phyloP scores from a whole-genome alignment of 2,113 vertebrate species.

The Anolis sagrei region DNA sequence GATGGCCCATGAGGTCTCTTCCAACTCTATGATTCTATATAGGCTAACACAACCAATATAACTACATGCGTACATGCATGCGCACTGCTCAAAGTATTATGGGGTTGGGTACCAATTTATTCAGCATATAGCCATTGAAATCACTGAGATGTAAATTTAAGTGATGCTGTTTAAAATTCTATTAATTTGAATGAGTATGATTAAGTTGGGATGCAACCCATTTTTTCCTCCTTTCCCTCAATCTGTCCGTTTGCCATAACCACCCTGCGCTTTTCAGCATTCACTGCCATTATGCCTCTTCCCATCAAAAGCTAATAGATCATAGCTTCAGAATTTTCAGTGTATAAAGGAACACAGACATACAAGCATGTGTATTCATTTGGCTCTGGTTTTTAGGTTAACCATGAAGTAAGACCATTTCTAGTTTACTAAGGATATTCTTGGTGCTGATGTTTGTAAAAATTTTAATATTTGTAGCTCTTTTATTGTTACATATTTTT shows the following conservation, averaged over 20 bases:
- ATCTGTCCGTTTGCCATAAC: background rate
- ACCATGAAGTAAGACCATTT: too few relatives aligned
- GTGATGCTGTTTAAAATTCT: background rate
- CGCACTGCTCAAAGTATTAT: slow-evolving; percentile 21
- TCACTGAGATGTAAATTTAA: background rate
- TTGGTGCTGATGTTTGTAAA: background rate
- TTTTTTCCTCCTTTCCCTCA: background rate
- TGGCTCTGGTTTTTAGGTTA: too few relatives aligned
- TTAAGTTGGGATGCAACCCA: background rate
- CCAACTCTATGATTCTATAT: too few relatives aligned
- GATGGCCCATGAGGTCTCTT: too few relatives aligned
- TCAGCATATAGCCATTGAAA: background rate
- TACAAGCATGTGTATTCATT: background rate
- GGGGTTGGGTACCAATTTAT: background rate
- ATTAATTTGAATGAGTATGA: background rate
- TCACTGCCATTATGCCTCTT: slow-evolving; percentile 30
- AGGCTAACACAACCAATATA: background rate
- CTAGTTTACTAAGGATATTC: background rate
- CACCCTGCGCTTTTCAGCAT: slow-evolving; percentile 3
- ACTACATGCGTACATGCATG: background rate
- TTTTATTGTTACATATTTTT: background rate
- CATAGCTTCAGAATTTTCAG: background rate
- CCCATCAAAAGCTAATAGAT: slow-evolving; percentile 43
- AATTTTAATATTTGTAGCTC: background rate
- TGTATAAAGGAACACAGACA: background rate